These are phyloP conservation scores for Brachionus koreanus DNA, from an alignment of 1,140 invertebrate genomes.

Conservation along the genomic window DNA sequence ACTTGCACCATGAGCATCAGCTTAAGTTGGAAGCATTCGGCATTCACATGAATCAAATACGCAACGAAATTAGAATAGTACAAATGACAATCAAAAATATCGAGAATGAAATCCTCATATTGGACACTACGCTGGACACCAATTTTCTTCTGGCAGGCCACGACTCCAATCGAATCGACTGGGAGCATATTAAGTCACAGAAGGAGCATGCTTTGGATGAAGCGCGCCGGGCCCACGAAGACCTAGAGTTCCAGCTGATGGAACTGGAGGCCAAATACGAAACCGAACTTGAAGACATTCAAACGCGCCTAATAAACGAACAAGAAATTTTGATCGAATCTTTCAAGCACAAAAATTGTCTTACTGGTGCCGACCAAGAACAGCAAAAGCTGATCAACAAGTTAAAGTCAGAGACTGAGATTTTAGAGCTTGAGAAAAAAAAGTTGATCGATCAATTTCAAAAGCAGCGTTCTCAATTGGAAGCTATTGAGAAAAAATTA, in stretches of 20 bases:
- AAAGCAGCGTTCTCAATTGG: conserved; percentile 22
- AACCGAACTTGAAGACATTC: conserved; percentile 37
- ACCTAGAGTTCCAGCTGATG: conserved; percentile 43
- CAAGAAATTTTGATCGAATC: conserved; percentile 27
- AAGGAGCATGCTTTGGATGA: conserved; percentile 26
- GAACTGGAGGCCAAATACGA: conserved; percentile 39
- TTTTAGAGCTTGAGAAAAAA: conserved; percentile 15
- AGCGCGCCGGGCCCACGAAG: conserved; percentile 19
- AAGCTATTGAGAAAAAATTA: conserved; percentile 14
- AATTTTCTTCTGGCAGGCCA: not conserved
- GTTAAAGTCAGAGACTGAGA: conserved; percentile 17
- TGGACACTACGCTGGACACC: conserved; percentile 17
- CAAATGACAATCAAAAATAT: conserved; percentile 36
- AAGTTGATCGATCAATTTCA: conserved; percentile 16
- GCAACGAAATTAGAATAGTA: conserved; percentile 30
- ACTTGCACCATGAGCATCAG: conserved; percentile 26
- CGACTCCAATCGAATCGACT: not conserved
- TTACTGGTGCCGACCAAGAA: not conserved
- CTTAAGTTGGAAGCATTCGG: conserved; percentile 7
- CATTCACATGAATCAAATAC: conserved; percentile 33
- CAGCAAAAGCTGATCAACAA: not conserved
- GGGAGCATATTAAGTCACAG: not conserved
- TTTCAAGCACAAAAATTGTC: conserved; percentile 22
- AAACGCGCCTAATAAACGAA: conserved; percentile 25
- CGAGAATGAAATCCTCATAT: conserved; percentile 35